phyloP scores from a whole-genome alignment of 2,113 vertebrate species.

The Bungarus multicinctus region DNA sequence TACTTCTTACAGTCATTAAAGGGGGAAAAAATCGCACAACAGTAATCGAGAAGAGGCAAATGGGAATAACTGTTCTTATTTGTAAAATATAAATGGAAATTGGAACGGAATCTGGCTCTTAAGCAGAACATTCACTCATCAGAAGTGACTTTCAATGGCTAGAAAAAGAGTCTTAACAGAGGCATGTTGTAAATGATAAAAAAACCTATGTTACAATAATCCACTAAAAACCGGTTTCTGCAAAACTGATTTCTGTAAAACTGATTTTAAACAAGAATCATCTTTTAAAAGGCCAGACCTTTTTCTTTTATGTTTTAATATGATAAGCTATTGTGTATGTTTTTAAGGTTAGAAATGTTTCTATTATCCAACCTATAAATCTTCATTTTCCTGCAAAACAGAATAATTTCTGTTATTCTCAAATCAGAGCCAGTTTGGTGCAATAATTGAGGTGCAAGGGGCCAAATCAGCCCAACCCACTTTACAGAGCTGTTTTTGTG shows the following conservation, averaged over 20 bases:
- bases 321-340: background rate
- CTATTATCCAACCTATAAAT: background rate
- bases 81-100: constrained; percentile 39
- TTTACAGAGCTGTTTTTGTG: background rate
- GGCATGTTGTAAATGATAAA: constrained; percentile 40
- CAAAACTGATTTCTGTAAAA: background rate
- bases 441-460: background rate
- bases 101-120: constrained; percentile 20
- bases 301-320: background rate
- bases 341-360: background rate
- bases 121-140: constrained; percentile 40
- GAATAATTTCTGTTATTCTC: background rate
- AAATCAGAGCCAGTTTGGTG: background rate
- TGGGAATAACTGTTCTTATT: constrained; percentile 24
- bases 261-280: constrained; percentile 13
- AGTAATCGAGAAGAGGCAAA: constrained; percentile 22
- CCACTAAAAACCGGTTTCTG: constrained; percentile 16
- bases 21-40: background rate
- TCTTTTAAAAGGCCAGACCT: background rate
- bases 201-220: constrained; percentile 32
- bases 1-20: background rate
- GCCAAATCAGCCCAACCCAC: background rate
- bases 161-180: constrained; percentile 38
- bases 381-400: background rate
- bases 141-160: constrained; percentile 37